Conservation (phyloP, 2,888 invertebrate genomes). For the Dryobota labecula region DNA sequence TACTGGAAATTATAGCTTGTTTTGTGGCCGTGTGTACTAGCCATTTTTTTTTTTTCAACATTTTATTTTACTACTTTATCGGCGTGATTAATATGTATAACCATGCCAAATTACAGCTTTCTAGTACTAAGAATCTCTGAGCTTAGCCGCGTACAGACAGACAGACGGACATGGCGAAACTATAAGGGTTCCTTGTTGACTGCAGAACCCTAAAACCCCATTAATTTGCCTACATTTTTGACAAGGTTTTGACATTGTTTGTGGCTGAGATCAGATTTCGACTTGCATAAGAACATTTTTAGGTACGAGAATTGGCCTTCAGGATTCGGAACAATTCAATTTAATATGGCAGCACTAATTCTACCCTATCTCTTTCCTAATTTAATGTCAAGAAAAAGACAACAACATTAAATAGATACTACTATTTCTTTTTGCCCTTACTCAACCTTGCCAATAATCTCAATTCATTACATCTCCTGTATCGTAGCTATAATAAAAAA, state of each 20-base stretch:
- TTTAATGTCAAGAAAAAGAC: not conserved
- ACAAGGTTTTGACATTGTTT: not conserved
- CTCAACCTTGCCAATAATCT: not conserved
- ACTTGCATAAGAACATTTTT: not conserved
- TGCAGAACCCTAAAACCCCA: no score
- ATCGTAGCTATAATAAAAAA: constrained; percentile 15
- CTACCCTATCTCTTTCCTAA: not conserved
- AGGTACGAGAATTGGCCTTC: not conserved
- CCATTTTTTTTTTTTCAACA: no score
- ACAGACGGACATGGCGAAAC: no score
- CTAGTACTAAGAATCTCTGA: no score
- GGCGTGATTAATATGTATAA: no score
- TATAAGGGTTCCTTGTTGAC: no score
- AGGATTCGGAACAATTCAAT: not conserved
- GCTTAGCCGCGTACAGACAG: no score
- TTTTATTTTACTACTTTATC: no score
- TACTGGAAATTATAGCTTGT: no score
- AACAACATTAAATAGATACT: not conserved
- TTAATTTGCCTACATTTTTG: not conserved
- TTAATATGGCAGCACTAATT: not conserved
- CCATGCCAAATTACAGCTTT: no score
- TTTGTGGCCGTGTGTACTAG: no score
- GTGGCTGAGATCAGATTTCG: not conserved
- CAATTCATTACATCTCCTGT: constrained; percentile 23
- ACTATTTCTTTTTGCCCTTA: not conserved